phyloP scores from a whole-genome alignment of 2,797 vertebrate species.

The Adrianichthys oophorus region DNA sequence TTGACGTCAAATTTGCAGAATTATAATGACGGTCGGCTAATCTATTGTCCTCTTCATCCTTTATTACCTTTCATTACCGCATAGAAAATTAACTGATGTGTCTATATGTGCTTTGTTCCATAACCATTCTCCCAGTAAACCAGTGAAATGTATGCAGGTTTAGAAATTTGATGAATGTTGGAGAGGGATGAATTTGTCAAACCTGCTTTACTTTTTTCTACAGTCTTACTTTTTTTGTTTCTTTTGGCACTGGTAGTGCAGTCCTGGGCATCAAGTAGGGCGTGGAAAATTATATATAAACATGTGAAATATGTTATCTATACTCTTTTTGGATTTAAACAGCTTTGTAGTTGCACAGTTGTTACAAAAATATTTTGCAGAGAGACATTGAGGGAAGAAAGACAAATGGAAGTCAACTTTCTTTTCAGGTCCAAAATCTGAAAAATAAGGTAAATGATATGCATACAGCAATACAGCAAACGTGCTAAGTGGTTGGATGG shows the following conservation, averaged over 20 bases:
- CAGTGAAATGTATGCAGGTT: too few species aligned
- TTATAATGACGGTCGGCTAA: too few species aligned
- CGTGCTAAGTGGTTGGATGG: too few species aligned
- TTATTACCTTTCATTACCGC: too few species aligned
- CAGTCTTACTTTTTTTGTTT: constrained; percentile 41
- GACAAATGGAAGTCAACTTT: constrained; percentile 13
- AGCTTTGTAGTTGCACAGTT: constrained; percentile 64
- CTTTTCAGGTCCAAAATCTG: too few species aligned
- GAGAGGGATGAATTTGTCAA: constrained; percentile 58
- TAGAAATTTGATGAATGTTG: constrained; percentile 41
- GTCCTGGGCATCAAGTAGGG: constrained; percentile 52
- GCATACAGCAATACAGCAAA: too few species aligned
- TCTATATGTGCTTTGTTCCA: too few species aligned
- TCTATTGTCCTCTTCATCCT: too few species aligned
- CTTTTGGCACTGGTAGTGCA: constrained; percentile 55
- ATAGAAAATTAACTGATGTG: too few species aligned
- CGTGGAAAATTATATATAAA: constrained; percentile 74
- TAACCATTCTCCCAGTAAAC: too few species aligned
- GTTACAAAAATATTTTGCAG: constrained; percentile 60
- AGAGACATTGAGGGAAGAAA: constrained; percentile 32
- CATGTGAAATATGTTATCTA: constrained; percentile 75
- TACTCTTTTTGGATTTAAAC: constrained; percentile 71
- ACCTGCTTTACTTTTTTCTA: constrained; percentile 55
- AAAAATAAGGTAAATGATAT: too few species aligned
- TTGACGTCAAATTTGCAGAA: too few species aligned